These are phyloP conservation scores for Serinus canaria DNA, from an alignment of 2,113 vertebrate genomes.

Conservation along the genomic window DNA sequence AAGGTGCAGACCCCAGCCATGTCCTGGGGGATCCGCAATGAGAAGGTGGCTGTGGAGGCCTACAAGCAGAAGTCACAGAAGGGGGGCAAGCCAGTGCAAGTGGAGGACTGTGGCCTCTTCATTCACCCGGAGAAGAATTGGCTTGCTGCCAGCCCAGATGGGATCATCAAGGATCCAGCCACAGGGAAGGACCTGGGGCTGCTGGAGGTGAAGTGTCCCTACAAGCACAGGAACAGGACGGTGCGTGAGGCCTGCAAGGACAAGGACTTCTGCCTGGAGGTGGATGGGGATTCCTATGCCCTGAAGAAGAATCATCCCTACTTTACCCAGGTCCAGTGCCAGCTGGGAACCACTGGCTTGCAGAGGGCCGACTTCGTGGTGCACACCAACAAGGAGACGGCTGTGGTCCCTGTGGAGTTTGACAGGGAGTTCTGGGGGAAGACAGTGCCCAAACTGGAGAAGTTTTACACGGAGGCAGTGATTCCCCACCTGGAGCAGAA, in stretches of 20 bases:
- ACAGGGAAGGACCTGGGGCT: slow-evolving; percentile 66
- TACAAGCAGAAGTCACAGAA: slow-evolving; percentile 71
- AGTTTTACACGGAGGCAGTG: slow-evolving; percentile 74
- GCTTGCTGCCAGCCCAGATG: slow-evolving; percentile 84
- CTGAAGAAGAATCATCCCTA: slow-evolving; percentile 78
- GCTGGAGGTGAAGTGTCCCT: slow-evolving; percentile 86
- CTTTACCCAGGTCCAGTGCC: slow-evolving; percentile 83
- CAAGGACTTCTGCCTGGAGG: slow-evolving; percentile 76
- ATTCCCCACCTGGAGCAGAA: slow-evolving; percentile 65
- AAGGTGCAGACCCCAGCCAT: slow-evolving; percentile 72
- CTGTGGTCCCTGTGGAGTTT: slow-evolving; percentile 73
- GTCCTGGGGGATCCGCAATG: slow-evolving; percentile 78
- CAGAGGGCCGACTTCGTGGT: slow-evolving; percentile 73
- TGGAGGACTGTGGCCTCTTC: slow-evolving; percentile 79
- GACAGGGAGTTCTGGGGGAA: slow-evolving; percentile 71
- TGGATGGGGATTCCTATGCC: slow-evolving; percentile 44
- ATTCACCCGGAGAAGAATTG: slow-evolving; percentile 72
- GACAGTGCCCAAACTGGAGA: slow-evolving; percentile 72
- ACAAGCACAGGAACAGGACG: slow-evolving; percentile 74
- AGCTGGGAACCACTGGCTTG: slow-evolving; percentile 74
- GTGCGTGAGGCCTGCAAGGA: slow-evolving; percentile 78
- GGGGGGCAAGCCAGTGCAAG: slow-evolving; percentile 42
- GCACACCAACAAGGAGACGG: slow-evolving; percentile 74
- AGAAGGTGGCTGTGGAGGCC: slow-evolving; percentile 53
- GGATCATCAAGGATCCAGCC: slow-evolving; percentile 69